Percentiles rank a stretch among this genome's conserved stretches.
Conservation (phyloP, 1,140 invertebrate genomes). For the Anastrepha ludens region DNA sequence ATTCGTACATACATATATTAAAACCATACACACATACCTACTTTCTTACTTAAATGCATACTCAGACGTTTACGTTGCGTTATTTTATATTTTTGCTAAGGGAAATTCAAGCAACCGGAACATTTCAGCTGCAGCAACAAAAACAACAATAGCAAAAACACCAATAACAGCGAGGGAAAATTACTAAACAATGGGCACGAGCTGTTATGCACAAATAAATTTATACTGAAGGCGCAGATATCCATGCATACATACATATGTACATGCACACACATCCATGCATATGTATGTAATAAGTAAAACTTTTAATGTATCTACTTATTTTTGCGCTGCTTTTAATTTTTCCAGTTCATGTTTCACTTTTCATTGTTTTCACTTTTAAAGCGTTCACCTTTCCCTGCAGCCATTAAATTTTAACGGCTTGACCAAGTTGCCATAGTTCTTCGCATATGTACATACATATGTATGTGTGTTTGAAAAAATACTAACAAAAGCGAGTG, state of each 20-base stretch:
- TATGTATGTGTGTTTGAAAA: neutral
- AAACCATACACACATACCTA: neutral
- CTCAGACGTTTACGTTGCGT: slow-evolving; percentile 26
- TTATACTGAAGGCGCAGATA: no score
- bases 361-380: slow-evolving; percentile 48
- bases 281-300: neutral
- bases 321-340: neutral
- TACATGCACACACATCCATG: neutral
- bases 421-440: neutral
- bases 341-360: slow-evolving; percentile 24
- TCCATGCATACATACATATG: neutral
- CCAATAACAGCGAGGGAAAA: neutral
- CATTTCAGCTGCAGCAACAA: neutral
- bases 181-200: slow-evolving; percentile 26
- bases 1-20: neutral
- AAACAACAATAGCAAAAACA: neutral
- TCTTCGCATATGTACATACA: neutral
- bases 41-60: neutral
- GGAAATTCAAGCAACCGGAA: slow-evolving; percentile 40
- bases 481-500: neutral
- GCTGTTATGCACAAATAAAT: neutral
- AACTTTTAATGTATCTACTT: neutral
- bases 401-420: neutral
- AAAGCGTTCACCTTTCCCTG: slow-evolving; percentile 9
- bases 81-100: slow-evolving; percentile 39